Percentiles rank a stretch among this genome's conserved stretches.
Evolutionary conservation across 2,888 invertebrate species (phyloP).

Genomic region (Luperina nickerlii): DNA sequence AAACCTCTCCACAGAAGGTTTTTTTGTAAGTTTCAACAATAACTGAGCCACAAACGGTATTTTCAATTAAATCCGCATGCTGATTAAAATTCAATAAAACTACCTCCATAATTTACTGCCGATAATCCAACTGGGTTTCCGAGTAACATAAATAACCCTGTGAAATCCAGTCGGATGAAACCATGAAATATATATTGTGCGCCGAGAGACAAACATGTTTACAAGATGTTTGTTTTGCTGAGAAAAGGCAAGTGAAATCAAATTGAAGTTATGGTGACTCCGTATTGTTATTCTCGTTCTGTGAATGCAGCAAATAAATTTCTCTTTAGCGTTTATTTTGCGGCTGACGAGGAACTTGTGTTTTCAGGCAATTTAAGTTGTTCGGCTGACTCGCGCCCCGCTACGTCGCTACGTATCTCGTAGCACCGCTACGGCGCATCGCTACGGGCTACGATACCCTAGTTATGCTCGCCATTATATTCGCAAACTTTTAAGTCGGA

Average conservation of each 20-base stretch:
- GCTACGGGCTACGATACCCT: constrained; percentile 69
- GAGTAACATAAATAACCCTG: constrained; percentile 51
- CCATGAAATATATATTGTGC: constrained; percentile 54
- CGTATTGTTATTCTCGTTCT: constrained; percentile 73
- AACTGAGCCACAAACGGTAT: not conserved
- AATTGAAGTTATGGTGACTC: constrained; percentile 75
- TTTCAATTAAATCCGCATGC: constrained; percentile 18
- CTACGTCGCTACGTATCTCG: constrained; percentile 62
- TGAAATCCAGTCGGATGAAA: constrained; percentile 47
- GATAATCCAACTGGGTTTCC: constrained; percentile 41
- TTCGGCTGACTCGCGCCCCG: constrained; percentile 64
- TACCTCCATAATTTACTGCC: constrained; percentile 46
- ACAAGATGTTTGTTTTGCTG: constrained; percentile 69
- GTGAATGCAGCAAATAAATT: constrained; percentile 73
- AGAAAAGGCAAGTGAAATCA: constrained; percentile 70
- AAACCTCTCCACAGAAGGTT: not conserved
- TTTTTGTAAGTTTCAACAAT: not conserved
- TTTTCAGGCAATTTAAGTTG: constrained; percentile 81
- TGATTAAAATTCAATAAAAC: constrained; percentile 47
- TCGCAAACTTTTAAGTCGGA: constrained; percentile 56
- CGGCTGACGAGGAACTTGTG: constrained; percentile 74
- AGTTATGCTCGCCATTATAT: constrained; percentile 55
- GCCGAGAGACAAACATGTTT: constrained; percentile 82
- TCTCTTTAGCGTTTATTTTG: constrained; percentile 71
- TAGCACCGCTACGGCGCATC: constrained; percentile 59